Evolutionary conservation across 2,888 invertebrate genomes (phyloP), one percentile per base, ranked within the genome.

Genomic region (Aspidiotus destructor): DNA sequence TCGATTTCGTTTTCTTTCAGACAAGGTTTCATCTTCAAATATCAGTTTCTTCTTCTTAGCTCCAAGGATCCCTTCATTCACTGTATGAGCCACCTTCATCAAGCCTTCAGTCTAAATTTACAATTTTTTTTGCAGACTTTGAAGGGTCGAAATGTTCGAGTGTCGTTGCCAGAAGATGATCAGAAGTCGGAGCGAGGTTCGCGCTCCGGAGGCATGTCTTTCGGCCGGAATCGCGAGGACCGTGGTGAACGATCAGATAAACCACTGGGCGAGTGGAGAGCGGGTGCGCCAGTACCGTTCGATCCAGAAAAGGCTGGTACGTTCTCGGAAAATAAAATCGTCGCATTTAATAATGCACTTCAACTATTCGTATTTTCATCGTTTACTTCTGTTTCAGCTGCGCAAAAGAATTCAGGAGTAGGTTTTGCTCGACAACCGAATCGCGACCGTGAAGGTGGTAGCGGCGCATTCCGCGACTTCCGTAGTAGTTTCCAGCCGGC

Each of bases 191-290:
- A 81, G 53, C 82, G 86, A 74, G 81, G 83, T 28, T 68, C 68
- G 74, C 48, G 63, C 52, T 57, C 55, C 73, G 71, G 70, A 71
- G 60, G 67, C 73, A 62, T 16, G 67, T 72, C 60, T 75, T 72
- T 13, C 76, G 74, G 69, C 75, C 78, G 52, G 75, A 75, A 63
- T 75, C 77, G 44, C 80, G 81, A 74, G 80, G 84, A 73, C 70
- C 70, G 48, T 41, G 79, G 80, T 52, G 85, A 86, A 74, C 82
- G 85, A 69, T 81, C 81, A 55, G 88, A 86, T 74, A 82, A 85
- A 61, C 85, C 86, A 6, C 81, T 82, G 73, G 86, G 87, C n/a
- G 87, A 88, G 77, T 89, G 89, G 89, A 81, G 89, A 52, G 84
- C 86, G 1, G 85, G 85, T 2, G 61, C 42, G n/a, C 68, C 68